phyloP scores from a whole-genome alignment of 1,140 invertebrate genomes.

The Drosophila pachea region DNA sequence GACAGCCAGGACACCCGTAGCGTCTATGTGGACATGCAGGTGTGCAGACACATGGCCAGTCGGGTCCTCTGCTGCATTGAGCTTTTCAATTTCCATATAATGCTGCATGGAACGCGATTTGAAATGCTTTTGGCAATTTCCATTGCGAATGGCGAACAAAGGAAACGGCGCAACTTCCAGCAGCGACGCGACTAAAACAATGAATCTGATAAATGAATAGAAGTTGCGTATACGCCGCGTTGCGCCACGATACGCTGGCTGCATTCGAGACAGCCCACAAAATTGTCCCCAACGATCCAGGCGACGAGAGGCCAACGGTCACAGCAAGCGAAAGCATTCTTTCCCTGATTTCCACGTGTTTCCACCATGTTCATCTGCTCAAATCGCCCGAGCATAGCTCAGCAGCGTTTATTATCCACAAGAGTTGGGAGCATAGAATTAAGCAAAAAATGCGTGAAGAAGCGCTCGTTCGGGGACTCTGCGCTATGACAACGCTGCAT shows the following conservation, averaged over 20 bases:
- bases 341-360: too few species aligned
- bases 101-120: slow-evolving; percentile 35
- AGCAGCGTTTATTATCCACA: background rate
- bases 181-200: slow-evolving; percentile 39
- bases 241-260: slow-evolving; percentile 9
- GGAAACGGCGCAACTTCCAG: slow-evolving; percentile 26
- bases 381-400: background rate
- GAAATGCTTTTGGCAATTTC: slow-evolving; percentile 57
- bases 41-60: background rate
- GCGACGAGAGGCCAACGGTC: background rate
- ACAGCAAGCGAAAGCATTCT: background rate
- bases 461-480: too few species aligned
- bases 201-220: slow-evolving; percentile 50
- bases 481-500: too few species aligned
- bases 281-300: slow-evolving; percentile 23
- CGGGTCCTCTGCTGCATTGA: slow-evolving; percentile 36
- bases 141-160: slow-evolving; percentile 56
- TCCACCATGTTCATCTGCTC: background rate
- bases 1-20: background rate
- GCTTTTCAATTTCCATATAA: slow-evolving; percentile 68
- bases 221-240: slow-evolving; percentile 23
- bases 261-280: slow-evolving; percentile 31
- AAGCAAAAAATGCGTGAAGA: too few species aligned
- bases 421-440: too few species aligned
- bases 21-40: background rate